Conservation (phyloP, 2,113 vertebrate genomes). For the Montifringilla adamsi region DNA sequence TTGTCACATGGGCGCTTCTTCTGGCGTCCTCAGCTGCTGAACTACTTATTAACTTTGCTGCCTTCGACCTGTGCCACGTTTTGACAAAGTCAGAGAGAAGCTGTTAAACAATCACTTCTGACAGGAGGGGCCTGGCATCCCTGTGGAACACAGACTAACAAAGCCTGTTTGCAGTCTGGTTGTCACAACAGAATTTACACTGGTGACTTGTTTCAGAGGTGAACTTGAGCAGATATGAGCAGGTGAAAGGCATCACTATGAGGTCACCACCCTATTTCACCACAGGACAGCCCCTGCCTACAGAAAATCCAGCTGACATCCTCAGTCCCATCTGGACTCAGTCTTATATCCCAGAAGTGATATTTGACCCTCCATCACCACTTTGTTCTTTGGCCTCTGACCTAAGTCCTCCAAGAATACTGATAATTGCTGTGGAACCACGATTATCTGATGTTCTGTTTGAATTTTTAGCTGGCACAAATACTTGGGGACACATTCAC, state of each 20-base stretch:
- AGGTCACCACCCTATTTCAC: not conserved
- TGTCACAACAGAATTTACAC: constrained; percentile 20
- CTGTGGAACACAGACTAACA: not conserved
- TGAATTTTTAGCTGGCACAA: not conserved
- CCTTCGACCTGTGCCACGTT: not conserved
- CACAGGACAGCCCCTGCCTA: not conserved
- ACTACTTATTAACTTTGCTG: not conserved
- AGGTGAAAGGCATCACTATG: not conserved
- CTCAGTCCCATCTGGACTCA: not conserved
- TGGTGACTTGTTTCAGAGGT: constrained; percentile 30
- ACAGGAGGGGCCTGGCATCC: not conserved
- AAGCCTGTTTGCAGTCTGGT: not conserved
- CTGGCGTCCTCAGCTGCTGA: not conserved
- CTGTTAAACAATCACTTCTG: not conserved
- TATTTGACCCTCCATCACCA: not conserved
- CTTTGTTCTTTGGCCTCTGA: constrained; percentile 13
- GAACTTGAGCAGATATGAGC: not conserved
- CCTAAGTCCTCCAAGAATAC: not conserved
- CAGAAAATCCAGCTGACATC: not conserved
- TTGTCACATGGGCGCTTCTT: not conserved
- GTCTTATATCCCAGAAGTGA: not conserved
- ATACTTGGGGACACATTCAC: not conserved
- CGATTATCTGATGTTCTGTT: not conserved
- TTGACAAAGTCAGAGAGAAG: not conserved
- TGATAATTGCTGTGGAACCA: not conserved